These are phyloP conservation scores for Danio tinwini DNA, from an alignment of 2,797 vertebrate species.

Conservation along the genomic window DNA sequence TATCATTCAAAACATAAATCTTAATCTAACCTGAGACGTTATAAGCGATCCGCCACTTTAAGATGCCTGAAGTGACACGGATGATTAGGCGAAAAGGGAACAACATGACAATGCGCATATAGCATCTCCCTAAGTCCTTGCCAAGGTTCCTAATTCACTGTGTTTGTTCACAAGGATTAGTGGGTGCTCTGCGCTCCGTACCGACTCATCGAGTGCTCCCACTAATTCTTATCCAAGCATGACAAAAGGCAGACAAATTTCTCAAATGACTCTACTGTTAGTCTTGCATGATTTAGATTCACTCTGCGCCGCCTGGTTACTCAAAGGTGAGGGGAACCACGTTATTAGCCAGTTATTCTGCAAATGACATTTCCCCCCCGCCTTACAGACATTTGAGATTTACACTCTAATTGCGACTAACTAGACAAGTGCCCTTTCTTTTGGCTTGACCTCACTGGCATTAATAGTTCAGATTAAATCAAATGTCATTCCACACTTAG, in stretches of 20 bases:
- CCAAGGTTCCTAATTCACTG: constrained; percentile 24
- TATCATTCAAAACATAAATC: constrained; percentile 21
- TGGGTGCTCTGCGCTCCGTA: constrained; percentile 34
- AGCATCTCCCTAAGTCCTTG: constrained; percentile 35
- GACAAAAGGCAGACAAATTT: constrained; percentile 45
- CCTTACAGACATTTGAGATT: constrained; percentile 54
- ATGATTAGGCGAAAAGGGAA: constrained; percentile 47
- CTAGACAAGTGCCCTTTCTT: constrained; percentile 49
- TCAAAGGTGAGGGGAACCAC: constrained; percentile 48
- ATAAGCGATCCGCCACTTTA: constrained; percentile 43
- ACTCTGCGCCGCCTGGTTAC: constrained; percentile 32
- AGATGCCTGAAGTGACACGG: constrained; percentile 41
- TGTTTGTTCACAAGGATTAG: constrained; percentile 52
- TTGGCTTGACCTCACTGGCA: constrained; percentile 59
- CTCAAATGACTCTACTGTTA: constrained; percentile 37
- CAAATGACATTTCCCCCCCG: constrained; percentile 54
- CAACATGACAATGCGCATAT: constrained; percentile 36
- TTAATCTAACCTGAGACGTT: constrained; percentile 48
- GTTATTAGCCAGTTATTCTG: constrained; percentile 60
- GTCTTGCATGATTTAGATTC: constrained; percentile 56
- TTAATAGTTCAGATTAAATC: constrained; percentile 67
- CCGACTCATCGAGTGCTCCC: constrained; percentile 21
- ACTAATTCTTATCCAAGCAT: constrained; percentile 39
- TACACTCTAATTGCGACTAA: constrained; percentile 51
- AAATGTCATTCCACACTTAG: constrained; percentile 70